These are phyloP conservation scores for Sterrhoptilus dennistouni DNA, from an alignment of 2,113 vertebrate genomes.

Conservation along the genomic window DNA sequence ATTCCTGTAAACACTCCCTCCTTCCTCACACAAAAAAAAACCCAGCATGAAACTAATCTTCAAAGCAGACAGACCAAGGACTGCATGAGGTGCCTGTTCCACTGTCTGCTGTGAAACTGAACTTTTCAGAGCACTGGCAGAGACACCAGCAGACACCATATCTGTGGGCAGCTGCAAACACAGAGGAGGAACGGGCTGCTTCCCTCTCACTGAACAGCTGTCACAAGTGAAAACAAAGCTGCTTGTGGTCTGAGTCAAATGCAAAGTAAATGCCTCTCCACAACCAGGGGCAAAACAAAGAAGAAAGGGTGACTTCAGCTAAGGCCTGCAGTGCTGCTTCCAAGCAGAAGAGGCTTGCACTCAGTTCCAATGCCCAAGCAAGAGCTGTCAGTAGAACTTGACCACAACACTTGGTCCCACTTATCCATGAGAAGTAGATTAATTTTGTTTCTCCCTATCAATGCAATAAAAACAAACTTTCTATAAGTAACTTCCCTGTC, in stretches of 20 bases:
- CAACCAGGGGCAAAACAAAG: background rate
- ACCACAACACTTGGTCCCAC: background rate
- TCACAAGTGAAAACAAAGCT: slow-evolving; percentile 47
- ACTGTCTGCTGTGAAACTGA: background rate
- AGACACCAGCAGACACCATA: background rate
- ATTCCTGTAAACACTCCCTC: background rate
- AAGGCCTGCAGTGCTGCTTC: background rate
- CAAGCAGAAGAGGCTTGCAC: background rate
- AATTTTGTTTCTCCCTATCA: background rate
- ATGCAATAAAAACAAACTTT: background rate
- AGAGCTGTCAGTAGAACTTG: background rate
- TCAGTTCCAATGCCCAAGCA: background rate
- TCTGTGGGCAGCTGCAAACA: background rate
- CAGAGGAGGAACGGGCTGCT: background rate
- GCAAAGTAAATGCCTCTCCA: background rate
- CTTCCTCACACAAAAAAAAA: background rate
- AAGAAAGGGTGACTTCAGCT: background rate
- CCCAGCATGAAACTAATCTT: background rate
- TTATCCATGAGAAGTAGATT: background rate
- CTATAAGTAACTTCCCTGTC: background rate
- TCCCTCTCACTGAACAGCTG: slow-evolving; percentile 27
- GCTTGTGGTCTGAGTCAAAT: slow-evolving; percentile 9
- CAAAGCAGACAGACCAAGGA: background rate
- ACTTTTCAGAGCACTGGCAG: background rate
- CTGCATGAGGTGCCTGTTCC: background rate